These are phyloP conservation scores for Silurus aristotelis DNA, from an alignment of 2,797 vertebrate species.

Conservation along the genomic window DNA sequence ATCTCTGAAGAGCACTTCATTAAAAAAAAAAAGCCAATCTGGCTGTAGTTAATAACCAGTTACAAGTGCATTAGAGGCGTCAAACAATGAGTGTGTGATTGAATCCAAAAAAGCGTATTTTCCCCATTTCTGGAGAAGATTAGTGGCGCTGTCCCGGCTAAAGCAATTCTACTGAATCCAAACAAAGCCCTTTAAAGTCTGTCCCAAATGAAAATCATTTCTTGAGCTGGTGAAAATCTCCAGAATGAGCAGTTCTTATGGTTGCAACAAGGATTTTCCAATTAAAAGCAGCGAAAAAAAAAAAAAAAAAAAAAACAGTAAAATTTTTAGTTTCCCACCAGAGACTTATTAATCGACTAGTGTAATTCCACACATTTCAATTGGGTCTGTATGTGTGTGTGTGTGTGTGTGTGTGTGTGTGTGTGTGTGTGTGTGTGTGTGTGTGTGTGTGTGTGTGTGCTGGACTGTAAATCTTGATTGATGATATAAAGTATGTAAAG, in stretches of 20 bases:
- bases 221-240: neutral
- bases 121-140: slow-evolving; percentile 4
- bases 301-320: no score
- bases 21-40: neutral
- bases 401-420: neutral
- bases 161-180: neutral
- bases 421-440: neutral
- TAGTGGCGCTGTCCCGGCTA: neutral
- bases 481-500: slow-evolving; percentile 47
- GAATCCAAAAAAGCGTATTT: neutral
- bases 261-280: neutral
- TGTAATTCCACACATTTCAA: neutral
- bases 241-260: neutral
- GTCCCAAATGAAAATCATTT: neutral
- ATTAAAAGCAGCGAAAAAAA: neutral
- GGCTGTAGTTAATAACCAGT: slow-evolving; percentile 18
- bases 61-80: slow-evolving; percentile 11
- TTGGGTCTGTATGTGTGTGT: neutral
- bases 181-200: neutral
- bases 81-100: slow-evolving; percentile 8
- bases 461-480: slow-evolving; percentile 65
- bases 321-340: neutral
- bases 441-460: slow-evolving; percentile 51
- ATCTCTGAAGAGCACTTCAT: slow-evolving; percentile 15
- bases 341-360: neutral